phyloP scores from a whole-genome alignment of 2,113 vertebrate species.

The Mellivora capensis region DNA sequence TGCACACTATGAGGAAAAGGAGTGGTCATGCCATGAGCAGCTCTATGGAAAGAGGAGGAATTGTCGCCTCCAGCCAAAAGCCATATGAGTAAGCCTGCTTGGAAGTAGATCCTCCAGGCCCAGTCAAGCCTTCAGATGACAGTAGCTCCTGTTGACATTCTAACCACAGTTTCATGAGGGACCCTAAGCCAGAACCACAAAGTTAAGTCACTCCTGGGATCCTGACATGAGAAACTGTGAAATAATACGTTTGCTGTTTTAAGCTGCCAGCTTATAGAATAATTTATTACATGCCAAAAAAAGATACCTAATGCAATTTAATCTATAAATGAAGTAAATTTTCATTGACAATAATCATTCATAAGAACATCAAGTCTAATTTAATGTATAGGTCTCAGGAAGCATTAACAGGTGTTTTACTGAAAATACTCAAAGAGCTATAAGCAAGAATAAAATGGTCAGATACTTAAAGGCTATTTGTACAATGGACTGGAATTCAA shows the following conservation, averaged over 20 bases:
- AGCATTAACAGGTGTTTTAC: not conserved
- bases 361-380: not conserved
- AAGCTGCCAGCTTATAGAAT: not conserved
- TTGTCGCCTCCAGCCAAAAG: not conserved
- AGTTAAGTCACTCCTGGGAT: not conserved
- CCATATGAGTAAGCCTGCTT: not conserved
- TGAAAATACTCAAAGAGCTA: not conserved
- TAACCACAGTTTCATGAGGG: not conserved
- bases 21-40: not conserved
- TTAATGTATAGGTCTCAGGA: not conserved
- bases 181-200: not conserved
- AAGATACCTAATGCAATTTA: not conserved
- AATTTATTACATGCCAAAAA: conserved; percentile 4
- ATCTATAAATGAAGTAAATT: conserved; percentile 2
- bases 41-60: not conserved
- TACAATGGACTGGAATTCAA: not conserved
- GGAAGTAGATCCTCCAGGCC: not conserved
- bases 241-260: not conserved
- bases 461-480: conserved; percentile 1
- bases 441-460: not conserved
- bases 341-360: not conserved
- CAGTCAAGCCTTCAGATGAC: not conserved
- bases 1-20: not conserved
- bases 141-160: not conserved
- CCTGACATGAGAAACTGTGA: not conserved